Evolutionary conservation across 2,888 invertebrate species (phyloP), one percentile per base, ranked within the genome.

Genomic region (Dromius quadrimaculatus): DNA sequence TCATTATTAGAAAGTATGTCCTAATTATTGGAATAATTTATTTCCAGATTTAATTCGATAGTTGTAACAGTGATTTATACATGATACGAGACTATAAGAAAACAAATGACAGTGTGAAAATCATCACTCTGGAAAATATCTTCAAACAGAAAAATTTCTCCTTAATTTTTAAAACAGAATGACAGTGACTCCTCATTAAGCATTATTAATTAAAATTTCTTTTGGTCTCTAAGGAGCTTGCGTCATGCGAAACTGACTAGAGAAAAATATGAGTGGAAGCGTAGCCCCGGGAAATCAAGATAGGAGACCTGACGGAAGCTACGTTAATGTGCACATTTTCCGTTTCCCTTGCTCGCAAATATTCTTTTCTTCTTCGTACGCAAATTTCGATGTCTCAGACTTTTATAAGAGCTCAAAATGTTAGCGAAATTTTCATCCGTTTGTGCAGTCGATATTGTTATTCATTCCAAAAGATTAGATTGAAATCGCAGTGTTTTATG

Each of bases 401-500:
- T n/a, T n/a, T n/a, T n/a, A n/a, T n/a, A n/a, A n/a, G n/a, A n/a
- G n/a, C n/a, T n/a, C n/a, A n/a, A n/a, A n/a, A n/a, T n/a, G n/a
- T n/a, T n/a, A n/a, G n/a, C n/a, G n/a, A n/a, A n/a, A n/a, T n/a
- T n/a, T 43, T 36, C 36, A 2, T 19, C 22, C 1, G 28, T 5
- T 9, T n/a, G 13, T 17, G 43, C 17, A 45, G 63, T 63, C 63
- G 45, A 45, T 63, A 43, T 15, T 28, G 63, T 41, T 45, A 63
- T 63, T 63, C 63, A 43, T 63, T 63, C 20, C 41, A 32, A 23
- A 45, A 63, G 63, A 63, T 45, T 63, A 28, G 63, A n/a, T n/a
- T n/a, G n/a, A n/a, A n/a, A n/a, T n/a, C n/a, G n/a, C n/a, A n/a
- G n/a, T n/a, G n/a, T n/a, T n/a, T n/a, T n/a, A n/a, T n/a, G n/a